These are phyloP conservation scores for Chamaetylas fuelleborni DNA, from an alignment of 2,113 vertebrate genomes.

Conservation along the genomic window DNA sequence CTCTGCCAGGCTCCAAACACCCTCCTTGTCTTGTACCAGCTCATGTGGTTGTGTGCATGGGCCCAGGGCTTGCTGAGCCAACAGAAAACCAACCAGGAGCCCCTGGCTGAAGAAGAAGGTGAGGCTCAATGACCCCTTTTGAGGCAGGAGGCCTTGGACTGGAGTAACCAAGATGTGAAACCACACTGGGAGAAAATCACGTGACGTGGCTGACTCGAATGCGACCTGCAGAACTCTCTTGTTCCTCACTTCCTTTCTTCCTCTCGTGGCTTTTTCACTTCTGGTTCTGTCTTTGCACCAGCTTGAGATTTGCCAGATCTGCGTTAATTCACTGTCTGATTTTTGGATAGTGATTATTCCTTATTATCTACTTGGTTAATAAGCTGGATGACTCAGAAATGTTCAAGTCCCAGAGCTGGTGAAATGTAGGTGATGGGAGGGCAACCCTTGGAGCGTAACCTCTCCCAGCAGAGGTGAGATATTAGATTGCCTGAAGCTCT, in stretches of 20 bases:
- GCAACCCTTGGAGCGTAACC: background rate
- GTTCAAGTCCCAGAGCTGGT: background rate
- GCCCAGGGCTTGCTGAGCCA: background rate
- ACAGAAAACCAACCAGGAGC: background rate
- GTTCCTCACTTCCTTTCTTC: background rate
- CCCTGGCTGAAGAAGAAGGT: background rate
- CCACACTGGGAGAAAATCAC: background rate
- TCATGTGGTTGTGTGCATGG: background rate
- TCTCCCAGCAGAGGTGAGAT: background rate
- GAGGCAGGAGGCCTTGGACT: background rate
- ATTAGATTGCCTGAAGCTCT: background rate
- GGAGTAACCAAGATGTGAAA: background rate
- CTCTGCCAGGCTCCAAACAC: background rate
- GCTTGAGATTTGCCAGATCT: background rate
- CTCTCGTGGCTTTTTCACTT: background rate
- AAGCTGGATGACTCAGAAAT: background rate
- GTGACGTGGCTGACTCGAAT: rapidly evolving
- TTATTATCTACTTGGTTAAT: background rate
- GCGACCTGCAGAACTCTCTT: background rate
- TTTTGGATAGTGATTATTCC: background rate
- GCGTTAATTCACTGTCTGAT: background rate
- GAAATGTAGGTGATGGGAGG: background rate
- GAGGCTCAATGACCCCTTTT: background rate
- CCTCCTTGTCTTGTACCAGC: background rate
- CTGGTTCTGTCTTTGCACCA: background rate